Conservation (phyloP, 2,888 invertebrate species). For the Cheilosia vernalis region DNA sequence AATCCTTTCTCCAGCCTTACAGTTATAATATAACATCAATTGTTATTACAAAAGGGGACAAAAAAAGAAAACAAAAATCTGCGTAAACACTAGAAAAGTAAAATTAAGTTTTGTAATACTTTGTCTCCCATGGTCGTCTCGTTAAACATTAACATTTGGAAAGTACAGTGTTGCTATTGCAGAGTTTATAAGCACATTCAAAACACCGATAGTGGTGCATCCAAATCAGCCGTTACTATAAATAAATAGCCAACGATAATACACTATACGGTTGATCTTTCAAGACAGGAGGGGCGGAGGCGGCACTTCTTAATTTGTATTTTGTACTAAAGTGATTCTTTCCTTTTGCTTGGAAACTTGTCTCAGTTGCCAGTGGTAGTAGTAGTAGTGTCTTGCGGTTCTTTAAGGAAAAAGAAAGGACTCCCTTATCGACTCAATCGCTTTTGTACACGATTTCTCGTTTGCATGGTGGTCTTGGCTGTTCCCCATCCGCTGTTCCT, state of each 20-base stretch:
- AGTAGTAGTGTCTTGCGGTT: conserved; percentile 5
- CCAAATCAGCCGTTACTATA: conserved; percentile 23
- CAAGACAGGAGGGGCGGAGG: conserved; percentile 4
- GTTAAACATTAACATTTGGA: neutral
- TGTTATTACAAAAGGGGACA: neutral
- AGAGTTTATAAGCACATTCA: neutral
- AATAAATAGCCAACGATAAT: conserved; percentile 35
- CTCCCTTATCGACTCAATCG: conserved; percentile 76
- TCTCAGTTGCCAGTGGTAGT: neutral
- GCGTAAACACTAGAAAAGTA: conserved; percentile 2
- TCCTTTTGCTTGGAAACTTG: neutral
- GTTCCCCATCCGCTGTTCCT: conserved; percentile 78
- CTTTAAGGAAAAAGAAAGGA: too few relatives aligned
- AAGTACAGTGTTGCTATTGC: neutral
- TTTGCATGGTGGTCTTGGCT: conserved; percentile 76
- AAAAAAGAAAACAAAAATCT: neutral
- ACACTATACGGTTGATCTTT: neutral
- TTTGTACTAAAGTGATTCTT: conserved; percentile 57
- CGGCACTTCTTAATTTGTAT: conserved; percentile 52
- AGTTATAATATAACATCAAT: neutral
- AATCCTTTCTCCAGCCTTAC: conserved; percentile 3
- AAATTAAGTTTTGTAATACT: conserved; percentile 39
- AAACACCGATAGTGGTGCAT: conserved; percentile 14
- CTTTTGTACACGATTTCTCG: conserved; percentile 77
- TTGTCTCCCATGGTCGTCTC: neutral